phyloP scores from a whole-genome alignment of 2,113 vertebrate species.

The Catagonus wagneri region DNA sequence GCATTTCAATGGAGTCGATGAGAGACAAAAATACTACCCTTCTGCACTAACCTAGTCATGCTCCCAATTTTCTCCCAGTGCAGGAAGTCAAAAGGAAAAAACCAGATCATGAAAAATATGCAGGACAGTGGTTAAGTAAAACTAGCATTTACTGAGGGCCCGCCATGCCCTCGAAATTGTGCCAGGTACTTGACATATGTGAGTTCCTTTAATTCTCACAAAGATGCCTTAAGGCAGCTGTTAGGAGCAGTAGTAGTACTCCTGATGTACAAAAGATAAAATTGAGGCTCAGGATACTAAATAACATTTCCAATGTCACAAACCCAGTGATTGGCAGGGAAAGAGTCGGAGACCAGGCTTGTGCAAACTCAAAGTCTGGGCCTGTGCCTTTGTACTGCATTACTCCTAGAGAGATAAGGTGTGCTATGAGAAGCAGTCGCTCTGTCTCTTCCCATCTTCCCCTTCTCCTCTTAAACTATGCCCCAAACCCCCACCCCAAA shows the following conservation, averaged over 20 bases:
- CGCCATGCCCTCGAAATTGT: background rate
- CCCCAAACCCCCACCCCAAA: too few species aligned
- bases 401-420: background rate
- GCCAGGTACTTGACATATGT: background rate
- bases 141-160: background rate
- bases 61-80: background rate
- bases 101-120: background rate
- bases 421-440: background rate
- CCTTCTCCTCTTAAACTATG: background rate
- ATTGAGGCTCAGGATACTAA: background rate
- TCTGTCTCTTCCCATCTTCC: background rate
- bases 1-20: background rate
- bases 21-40: background rate
- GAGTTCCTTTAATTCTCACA: background rate
- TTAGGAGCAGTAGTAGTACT: background rate
- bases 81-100: conserved; percentile 9
- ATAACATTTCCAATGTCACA: background rate
- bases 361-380: background rate
- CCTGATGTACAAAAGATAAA: conserved; percentile 8
- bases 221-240: background rate
- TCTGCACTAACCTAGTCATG: background rate
- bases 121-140: background rate
- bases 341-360: background rate
- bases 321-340: background rate
- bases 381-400: background rate